Evolutionary conservation across 2,888 invertebrate genomes (phyloP).

Genomic region (Sphinx pinastri): DNA sequence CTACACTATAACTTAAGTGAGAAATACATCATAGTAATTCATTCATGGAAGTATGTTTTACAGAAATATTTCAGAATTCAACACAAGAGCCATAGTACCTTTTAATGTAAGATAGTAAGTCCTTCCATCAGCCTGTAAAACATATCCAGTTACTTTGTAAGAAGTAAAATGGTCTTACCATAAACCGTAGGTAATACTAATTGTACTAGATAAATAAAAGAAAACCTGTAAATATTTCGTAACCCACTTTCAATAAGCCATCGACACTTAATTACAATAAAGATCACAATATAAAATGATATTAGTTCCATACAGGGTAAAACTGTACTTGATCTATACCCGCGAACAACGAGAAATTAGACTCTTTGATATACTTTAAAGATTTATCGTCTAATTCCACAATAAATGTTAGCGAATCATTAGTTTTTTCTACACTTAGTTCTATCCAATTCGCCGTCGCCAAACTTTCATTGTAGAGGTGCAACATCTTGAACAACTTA

Average conservation of each 20-base stretch:
- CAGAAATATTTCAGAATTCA: no score
- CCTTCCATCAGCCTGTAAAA: no score
- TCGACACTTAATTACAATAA: not conserved
- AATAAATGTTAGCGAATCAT: constrained; percentile 39
- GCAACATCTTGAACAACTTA: constrained; percentile 48
- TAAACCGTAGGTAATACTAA: no score
- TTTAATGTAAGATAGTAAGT: no score
- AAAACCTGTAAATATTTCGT: not conserved
- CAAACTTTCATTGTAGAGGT: constrained; percentile 54
- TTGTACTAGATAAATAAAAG: not conserved
- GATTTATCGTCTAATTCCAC: constrained; percentile 53
- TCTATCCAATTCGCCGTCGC: constrained; percentile 51
- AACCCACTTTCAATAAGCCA: not conserved
- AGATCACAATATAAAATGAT: not conserved
- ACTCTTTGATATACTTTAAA: constrained; percentile 47
- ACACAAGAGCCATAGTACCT: no score
- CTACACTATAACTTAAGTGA: no score
- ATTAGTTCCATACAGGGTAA: constrained; percentile 36
- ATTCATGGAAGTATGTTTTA: no score
- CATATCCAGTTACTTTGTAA: no score
- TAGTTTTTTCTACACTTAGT: constrained; percentile 32
- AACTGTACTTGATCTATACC: constrained; percentile 61
- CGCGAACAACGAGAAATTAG: constrained; percentile 50
- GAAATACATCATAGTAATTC: no score
- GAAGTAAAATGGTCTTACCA: no score